Evolutionary conservation across 2,113 vertebrate species (phyloP).

Genomic region (Apodemus speciosus): DNA sequence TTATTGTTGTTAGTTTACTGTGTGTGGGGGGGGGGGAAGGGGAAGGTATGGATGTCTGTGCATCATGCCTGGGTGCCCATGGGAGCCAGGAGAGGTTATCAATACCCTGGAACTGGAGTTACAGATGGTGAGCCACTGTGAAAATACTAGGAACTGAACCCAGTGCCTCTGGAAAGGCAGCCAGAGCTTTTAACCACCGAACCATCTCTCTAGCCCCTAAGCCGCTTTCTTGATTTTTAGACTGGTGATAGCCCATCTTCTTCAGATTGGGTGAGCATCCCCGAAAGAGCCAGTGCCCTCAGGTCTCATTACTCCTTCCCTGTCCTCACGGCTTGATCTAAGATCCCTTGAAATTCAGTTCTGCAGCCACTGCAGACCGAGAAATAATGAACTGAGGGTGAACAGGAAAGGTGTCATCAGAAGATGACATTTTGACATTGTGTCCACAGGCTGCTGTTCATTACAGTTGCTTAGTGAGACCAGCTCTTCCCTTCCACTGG

Average conservation of each 20-base stretch:
- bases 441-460: conserved; percentile 36
- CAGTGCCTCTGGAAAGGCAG: not conserved
- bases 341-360: conserved; percentile 52
- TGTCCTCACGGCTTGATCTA: not conserved
- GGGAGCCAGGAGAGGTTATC: not conserved
- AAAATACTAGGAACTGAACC: not conserved
- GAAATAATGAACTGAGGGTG: conserved; percentile 60
- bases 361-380: not conserved
- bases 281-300: not conserved
- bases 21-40: not conserved
- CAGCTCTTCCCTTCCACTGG: not conserved
- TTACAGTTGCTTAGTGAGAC: conserved; percentile 50
- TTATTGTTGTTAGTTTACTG: not conserved
- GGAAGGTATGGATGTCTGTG: not conserved
- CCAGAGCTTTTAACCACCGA: not conserved
- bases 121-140: not conserved
- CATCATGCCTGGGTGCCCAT: not conserved
- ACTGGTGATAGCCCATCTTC: not conserved
- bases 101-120: not conserved
- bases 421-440: conserved; percentile 54
- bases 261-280: not conserved
- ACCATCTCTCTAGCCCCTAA: not conserved
- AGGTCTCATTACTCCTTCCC: conserved; percentile 43
- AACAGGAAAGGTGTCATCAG: conserved; percentile 17
- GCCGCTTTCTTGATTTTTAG: not conserved